Conservation (phyloP, 2,797 vertebrate species). For the Pitangus sulphuratus region DNA sequence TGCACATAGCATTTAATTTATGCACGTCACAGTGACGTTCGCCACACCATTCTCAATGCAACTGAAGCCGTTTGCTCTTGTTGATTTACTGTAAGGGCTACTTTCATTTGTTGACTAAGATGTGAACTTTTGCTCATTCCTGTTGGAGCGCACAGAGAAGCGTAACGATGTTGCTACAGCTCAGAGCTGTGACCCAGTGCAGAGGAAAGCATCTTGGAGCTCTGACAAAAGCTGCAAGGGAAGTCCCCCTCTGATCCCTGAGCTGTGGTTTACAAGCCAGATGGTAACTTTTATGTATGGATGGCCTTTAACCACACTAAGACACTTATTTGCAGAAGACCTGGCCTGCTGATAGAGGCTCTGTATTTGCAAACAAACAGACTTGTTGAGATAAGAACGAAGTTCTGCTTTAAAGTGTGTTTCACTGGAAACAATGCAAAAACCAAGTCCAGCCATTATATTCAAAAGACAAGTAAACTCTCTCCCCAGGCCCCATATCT, state of each 20-base stretch:
- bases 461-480: neutral
- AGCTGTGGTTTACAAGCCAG: constrained; percentile 68
- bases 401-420: neutral
- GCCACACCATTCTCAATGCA: neutral
- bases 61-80: neutral
- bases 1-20: neutral
- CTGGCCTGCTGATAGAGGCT: constrained; percentile 60
- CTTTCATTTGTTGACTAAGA: neutral
- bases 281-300: constrained; percentile 28
- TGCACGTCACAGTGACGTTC: fast-evolving
- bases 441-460: neutral
- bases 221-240: constrained; percentile 15
- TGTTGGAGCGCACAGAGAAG: neutral
- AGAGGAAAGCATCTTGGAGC: neutral
- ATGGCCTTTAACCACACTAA: constrained; percentile 61
- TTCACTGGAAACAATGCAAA: constrained; percentile 4
- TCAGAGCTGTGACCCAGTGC: neutral
- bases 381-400: neutral
- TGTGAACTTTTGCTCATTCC: neutral
- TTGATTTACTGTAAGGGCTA: neutral
- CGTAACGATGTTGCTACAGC: neutral
- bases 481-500: neutral
- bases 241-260: constrained; percentile 37
- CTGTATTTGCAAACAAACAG: constrained; percentile 37
- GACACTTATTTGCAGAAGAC: constrained; percentile 66